Evolutionary conservation across 2,888 invertebrate species (phyloP).

Genomic region (Lochmaea capreae): DNA sequence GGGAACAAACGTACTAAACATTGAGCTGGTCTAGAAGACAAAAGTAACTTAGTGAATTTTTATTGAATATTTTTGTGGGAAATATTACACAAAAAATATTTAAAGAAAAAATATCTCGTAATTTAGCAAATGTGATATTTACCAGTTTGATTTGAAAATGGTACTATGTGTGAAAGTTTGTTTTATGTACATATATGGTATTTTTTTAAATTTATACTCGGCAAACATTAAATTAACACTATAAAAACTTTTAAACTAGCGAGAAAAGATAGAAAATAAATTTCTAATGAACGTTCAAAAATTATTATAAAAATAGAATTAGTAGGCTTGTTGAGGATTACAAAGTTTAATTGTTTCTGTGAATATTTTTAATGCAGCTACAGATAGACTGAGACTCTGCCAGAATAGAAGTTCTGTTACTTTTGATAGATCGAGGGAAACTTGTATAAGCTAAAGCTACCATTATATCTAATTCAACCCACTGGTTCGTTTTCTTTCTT

Average conservation of each 20-base stretch:
- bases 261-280: not conserved
- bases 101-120: not conserved
- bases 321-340: conserved; percentile 3
- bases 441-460: no score
- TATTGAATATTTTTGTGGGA: not conserved
- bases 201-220: not conserved
- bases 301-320: not conserved
- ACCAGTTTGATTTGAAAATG: not conserved
- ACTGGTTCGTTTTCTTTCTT: no score
- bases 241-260: not conserved
- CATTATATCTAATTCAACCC: no score
- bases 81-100: conserved; percentile 14
- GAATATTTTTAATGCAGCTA: not conserved
- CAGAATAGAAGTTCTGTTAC: not conserved
- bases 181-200: not conserved
- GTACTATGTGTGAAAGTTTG: not conserved
- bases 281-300: not conserved
- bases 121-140: conserved; percentile 12
- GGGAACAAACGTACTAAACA: not conserved
- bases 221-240: not conserved
- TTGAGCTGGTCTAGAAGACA: not conserved
- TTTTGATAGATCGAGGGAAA: no score
- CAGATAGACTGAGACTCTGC: not conserved
- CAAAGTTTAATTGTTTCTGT: conserved; percentile 8
- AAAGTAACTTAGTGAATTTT: not conserved